A percentile compares a stretch with the other conserved stretches of the same genome.
Conservation (phyloP, 2,113 vertebrate genomes). For the Brevimyrus niger region DNA sequence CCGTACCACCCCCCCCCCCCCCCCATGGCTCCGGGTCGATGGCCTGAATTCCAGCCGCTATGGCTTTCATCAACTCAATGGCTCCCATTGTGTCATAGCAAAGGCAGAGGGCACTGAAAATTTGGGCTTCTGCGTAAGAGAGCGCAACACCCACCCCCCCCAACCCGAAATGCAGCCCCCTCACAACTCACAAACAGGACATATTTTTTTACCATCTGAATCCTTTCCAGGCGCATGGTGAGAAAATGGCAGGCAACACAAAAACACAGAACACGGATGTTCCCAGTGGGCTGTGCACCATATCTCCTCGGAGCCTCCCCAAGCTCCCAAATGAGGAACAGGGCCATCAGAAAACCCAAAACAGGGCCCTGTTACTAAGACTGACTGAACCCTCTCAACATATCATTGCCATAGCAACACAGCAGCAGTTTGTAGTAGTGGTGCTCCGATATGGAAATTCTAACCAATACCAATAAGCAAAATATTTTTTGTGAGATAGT, state of each 20-base stretch:
- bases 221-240: background rate
- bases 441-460: background rate
- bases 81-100: conserved; percentile 49
- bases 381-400: background rate
- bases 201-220: background rate
- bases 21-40: conserved; percentile 18
- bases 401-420: background rate
- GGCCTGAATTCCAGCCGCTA: conserved; percentile 48
- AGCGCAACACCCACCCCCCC: background rate
- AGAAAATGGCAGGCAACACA: conserved; percentile 1
- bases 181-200: background rate
- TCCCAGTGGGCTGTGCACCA: background rate
- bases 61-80: conserved; percentile 52
- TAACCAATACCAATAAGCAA: background rate
- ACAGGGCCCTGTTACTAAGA: background rate
- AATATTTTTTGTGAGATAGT: background rate
- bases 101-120: conserved; percentile 26
- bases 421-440: background rate
- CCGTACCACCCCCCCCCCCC: background rate
- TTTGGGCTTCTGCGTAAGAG: background rate
- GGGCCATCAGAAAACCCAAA: background rate
- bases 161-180: background rate
- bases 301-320: background rate
- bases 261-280: background rate
- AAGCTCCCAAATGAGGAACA: background rate